These are phyloP conservation scores for Pterois miles DNA, from an alignment of 2,797 vertebrate genomes.

Conservation along the genomic window DNA sequence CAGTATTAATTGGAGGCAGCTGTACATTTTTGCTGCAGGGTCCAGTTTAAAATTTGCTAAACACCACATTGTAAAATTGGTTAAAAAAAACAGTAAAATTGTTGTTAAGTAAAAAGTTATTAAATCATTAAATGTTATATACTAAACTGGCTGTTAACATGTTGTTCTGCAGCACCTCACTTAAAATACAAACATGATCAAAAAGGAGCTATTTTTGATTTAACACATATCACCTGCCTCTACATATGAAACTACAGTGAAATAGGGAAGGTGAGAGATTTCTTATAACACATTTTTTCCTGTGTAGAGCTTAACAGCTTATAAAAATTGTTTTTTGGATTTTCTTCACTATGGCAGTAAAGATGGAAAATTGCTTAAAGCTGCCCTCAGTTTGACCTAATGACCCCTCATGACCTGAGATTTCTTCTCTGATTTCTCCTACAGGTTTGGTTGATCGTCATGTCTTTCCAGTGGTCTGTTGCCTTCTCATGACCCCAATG, in stretches of 20 bases:
- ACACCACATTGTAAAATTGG: neutral
- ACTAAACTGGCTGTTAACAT: neutral
- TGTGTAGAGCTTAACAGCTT: neutral
- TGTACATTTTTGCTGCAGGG: neutral
- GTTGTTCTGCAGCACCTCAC: neutral
- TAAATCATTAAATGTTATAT: neutral
- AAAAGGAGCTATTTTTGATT: neutral
- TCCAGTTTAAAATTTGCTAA: neutral
- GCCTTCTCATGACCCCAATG: conserved; percentile 63
- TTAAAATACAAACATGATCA: neutral
- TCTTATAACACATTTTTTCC: neutral
- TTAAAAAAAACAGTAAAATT: neutral
- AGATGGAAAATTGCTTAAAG: neutral
- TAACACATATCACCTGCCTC: neutral
- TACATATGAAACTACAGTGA: neutral
- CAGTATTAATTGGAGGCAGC: neutral
- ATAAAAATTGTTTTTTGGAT: no score
- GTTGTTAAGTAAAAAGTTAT: neutral
- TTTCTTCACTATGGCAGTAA: neutral
- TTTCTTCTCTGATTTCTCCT: conserved; percentile 36
- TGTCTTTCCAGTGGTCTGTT: conserved; percentile 53
- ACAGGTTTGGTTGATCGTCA: conserved; percentile 56
- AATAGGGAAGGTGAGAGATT: neutral
- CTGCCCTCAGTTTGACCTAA: neutral
- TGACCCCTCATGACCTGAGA: conserved; percentile 8